These are phyloP conservation scores for Sander lucioperca DNA, from an alignment of 2,113 vertebrate species.

Conservation along the genomic window DNA sequence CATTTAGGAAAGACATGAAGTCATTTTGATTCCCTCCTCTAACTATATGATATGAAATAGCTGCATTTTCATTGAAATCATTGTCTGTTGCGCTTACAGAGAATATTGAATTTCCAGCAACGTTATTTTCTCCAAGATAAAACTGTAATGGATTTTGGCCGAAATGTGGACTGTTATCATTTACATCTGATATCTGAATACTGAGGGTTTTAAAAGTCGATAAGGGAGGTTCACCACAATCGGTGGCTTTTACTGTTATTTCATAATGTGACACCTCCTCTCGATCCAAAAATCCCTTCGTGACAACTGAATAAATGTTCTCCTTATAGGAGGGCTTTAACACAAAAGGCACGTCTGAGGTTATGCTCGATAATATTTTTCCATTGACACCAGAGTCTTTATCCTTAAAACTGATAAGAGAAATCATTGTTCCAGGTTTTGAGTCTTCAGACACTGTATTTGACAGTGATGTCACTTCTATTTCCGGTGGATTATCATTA, in stretches of 20 bases:
- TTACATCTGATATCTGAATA: slow-evolving; percentile 77
- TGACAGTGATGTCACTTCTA: slow-evolving; percentile 58
- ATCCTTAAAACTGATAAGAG: slow-evolving; percentile 56
- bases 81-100: slow-evolving; percentile 73
- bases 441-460: slow-evolving; percentile 42
- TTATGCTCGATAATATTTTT: slow-evolving; percentile 75
- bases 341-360: slow-evolving; percentile 33
- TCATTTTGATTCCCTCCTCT: slow-evolving; percentile 38
- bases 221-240: slow-evolving; percentile 75
- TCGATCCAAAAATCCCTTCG: slow-evolving; percentile 50
- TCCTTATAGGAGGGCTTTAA: slow-evolving; percentile 61
- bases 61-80: slow-evolving; percentile 73
- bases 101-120: slow-evolving; percentile 60
- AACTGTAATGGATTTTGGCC: slow-evolving; percentile 44
- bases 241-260: slow-evolving; percentile 76
- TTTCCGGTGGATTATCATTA: slow-evolving; percentile 53
- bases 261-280: slow-evolving; percentile 81
- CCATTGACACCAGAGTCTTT: slow-evolving; percentile 55
- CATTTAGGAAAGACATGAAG: slow-evolving; percentile 60
- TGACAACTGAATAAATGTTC: slow-evolving; percentile 66
- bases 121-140: slow-evolving; percentile 78
- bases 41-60: slow-evolving; percentile 63
- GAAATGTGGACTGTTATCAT: slow-evolving; percentile 80
- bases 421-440: slow-evolving; percentile 55
- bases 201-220: slow-evolving; percentile 61